phyloP scores from a whole-genome alignment of 2,797 vertebrate species.

The Gallinago stenura region DNA sequence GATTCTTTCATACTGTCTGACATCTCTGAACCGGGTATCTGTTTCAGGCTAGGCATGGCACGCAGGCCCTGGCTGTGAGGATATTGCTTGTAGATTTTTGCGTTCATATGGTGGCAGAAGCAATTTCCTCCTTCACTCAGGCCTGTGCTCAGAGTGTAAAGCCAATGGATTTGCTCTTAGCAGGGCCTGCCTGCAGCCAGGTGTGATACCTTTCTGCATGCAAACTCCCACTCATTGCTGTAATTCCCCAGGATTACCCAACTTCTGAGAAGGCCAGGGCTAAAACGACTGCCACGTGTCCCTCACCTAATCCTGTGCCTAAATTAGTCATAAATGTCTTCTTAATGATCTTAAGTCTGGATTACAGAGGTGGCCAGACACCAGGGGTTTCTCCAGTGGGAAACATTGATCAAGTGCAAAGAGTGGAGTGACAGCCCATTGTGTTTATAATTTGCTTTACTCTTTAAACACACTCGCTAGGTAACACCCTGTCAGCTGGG shows the following conservation, averaged over 20 bases:
- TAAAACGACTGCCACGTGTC: background rate
- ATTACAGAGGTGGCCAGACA: background rate
- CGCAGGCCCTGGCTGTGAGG: background rate
- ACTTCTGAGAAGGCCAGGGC: background rate
- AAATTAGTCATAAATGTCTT: background rate
- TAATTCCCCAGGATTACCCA: background rate
- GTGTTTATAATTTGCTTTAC: slow-evolving; percentile 3
- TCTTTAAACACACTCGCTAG: background rate
- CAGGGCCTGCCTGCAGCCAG: background rate
- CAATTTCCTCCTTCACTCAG: background rate
- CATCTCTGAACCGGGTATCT: background rate
- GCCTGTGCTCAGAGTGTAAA: background rate
- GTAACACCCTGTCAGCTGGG: background rate
- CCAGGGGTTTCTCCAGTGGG: background rate
- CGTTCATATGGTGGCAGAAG: background rate
- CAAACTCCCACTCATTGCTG: background rate
- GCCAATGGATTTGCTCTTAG: background rate
- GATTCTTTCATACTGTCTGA: background rate
- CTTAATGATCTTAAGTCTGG: background rate
- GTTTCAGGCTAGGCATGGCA: background rate
- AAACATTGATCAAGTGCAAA: background rate
- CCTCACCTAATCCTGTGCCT: background rate
- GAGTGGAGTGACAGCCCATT: background rate
- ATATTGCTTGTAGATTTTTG: background rate
- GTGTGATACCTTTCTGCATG: fast-evolving